A percentile compares a stretch with the other conserved stretches of the same genome.
These are phyloP conservation scores for Cassiopea xamachana DNA, from an alignment of 30 jellyfish, hydroid and myxozoan species.

Conservation along the genomic window DNA sequence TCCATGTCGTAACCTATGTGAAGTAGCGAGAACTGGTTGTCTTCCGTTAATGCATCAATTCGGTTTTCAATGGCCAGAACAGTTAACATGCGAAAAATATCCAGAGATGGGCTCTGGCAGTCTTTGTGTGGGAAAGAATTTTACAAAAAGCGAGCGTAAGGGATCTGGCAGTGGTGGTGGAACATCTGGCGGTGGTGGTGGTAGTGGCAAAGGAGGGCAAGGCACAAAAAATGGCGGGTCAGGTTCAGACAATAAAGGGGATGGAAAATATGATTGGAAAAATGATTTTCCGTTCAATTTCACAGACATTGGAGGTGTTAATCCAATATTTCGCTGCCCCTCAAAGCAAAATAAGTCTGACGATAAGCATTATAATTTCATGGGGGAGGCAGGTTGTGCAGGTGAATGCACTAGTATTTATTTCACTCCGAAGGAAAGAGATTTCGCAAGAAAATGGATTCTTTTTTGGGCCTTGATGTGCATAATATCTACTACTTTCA, in stretches of 20 bases:
- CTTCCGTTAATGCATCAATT: conserved; percentile 67
- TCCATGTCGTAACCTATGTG: conserved; percentile 94
- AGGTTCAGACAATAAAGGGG: not conserved
- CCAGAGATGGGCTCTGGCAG: conserved; percentile 80
- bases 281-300: not conserved
- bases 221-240: conserved; percentile 20
- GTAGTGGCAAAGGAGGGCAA: conserved; percentile 9
- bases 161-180: conserved; percentile 45
- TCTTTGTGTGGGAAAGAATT: conserved; percentile 85
- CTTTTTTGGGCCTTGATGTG: conserved; percentile 95
- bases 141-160: conserved; percentile 47
- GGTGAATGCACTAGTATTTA: conserved; percentile 84
- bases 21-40: conserved; percentile 86
- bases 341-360: conserved; percentile 75
- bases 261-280: not conserved
- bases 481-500: conserved; percentile 89
- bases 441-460: conserved; percentile 97
- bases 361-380: conserved; percentile 83
- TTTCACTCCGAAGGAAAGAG: conserved; percentile 83
- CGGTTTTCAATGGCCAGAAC: conserved; percentile 93
- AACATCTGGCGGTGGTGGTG: conserved; percentile 21
- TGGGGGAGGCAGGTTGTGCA: conserved; percentile 94
- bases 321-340: conserved; percentile 78
- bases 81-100: conserved; percentile 75
- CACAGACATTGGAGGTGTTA: not conserved